phyloP scores from a whole-genome alignment of 1,140 invertebrate species.

The Drosophila pseudoobscura region DNA sequence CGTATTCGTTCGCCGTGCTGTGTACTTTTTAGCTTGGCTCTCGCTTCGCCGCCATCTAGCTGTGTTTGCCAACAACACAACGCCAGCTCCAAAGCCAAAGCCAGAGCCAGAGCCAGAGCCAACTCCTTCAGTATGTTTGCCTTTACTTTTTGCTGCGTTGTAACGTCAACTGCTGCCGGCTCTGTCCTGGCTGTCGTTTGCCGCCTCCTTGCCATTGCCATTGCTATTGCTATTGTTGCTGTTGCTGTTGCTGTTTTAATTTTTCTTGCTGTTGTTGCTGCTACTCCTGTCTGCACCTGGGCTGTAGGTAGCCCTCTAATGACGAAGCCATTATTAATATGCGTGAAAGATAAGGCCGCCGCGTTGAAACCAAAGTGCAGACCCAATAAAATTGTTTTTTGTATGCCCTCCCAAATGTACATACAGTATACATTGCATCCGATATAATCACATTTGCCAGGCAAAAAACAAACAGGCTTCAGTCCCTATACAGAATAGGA shows the following conservation, averaged over 20 bases:
- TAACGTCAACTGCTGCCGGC: slow-evolving; percentile 53
- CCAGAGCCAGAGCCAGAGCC: slow-evolving; percentile 28
- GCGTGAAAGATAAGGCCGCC: slow-evolving; percentile 63
- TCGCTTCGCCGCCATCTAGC: slow-evolving; percentile 14
- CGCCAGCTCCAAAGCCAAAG: not conserved
- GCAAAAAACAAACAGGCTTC: no score
- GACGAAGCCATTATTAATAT: slow-evolving; percentile 76
- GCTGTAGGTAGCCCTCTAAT: slow-evolving; percentile 46
- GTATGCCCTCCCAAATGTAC: no score
- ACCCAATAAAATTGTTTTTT: slow-evolving; percentile 44
- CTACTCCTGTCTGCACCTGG: slow-evolving; percentile 46
- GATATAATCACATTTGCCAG: no score
- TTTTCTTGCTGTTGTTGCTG: slow-evolving; percentile 8
- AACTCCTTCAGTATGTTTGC: slow-evolving; percentile 42
- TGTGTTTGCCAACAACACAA: slow-evolving; percentile 38
- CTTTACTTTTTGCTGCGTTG: slow-evolving; percentile 56
- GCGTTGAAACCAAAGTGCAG: slow-evolving; percentile 14
- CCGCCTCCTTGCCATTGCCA: slow-evolving; percentile 3
- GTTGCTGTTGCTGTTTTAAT: not conserved
- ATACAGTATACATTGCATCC: no score
- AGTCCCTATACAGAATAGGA: no score
- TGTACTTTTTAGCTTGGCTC: slow-evolving; percentile 46
- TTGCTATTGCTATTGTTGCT: slow-evolving; percentile 7
- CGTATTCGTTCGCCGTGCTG: slow-evolving; percentile 17
- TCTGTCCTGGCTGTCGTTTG: slow-evolving; percentile 10